These are phyloP conservation scores for Willowsia nigromaculata DNA, from an alignment of 2,888 invertebrate species.

Conservation along the genomic window DNA sequence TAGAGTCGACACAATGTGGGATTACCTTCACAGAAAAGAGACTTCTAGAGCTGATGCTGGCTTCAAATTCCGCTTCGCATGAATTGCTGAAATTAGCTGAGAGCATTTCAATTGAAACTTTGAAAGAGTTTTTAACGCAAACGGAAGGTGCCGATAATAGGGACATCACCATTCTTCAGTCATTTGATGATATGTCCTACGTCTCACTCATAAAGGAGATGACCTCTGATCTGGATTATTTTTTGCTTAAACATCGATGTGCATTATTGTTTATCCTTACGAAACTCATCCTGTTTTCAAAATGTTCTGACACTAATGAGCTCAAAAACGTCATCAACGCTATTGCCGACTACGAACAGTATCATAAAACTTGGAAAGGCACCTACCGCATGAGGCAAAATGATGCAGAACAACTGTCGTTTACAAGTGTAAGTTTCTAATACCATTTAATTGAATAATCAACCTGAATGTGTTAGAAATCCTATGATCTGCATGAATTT, in stretches of 20 bases:
- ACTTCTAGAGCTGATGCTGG: conserved; percentile 85
- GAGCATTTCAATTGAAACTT: not conserved
- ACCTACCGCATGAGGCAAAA: no score
- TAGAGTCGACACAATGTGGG: conserved; percentile 90
- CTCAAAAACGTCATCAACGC: no score
- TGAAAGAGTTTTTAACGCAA: not conserved
- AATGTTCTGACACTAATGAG: no score
- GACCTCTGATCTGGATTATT: conserved; percentile 60
- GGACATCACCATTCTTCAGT: conserved; percentile 73
- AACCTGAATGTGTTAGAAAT: no score
- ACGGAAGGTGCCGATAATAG: conserved; percentile 65
- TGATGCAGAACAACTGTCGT: no score
- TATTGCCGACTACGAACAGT: no score
- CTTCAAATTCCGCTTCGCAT: conserved; percentile 80
- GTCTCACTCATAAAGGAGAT: conserved; percentile 32
- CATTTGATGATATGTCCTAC: conserved; percentile 50
- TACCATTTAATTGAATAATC: no score
- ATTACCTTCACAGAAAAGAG: conserved; percentile 85
- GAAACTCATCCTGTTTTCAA: no score
- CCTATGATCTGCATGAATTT: no score
- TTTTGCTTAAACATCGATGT: not conserved
- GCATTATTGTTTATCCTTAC: not conserved
- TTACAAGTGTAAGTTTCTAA: no score
- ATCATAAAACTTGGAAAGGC: no score
- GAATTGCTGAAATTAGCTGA: conserved; percentile 48